Percentiles rank a stretch among this genome's conserved stretches.
Evolutionary conservation across 2,888 invertebrate genomes (phyloP).

Genomic region (Ophioninae sp.): DNA sequence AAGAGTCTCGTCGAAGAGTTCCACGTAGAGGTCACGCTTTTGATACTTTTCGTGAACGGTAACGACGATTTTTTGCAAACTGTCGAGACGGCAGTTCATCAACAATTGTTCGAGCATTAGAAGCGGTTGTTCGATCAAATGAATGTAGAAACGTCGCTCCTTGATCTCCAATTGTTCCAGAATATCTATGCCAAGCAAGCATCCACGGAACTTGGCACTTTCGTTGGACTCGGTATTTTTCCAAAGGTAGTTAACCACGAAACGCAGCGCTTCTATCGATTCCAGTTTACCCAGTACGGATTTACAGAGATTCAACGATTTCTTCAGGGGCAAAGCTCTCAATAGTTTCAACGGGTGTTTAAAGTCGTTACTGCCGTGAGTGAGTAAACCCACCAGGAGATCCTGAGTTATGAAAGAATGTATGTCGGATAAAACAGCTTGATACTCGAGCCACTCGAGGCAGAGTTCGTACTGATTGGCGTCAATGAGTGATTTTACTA

Average conservation of each 20-base stretch:
- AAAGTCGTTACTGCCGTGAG: slow-evolving; percentile 80
- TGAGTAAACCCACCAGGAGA: slow-evolving; percentile 83
- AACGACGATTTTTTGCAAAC: slow-evolving; percentile 84
- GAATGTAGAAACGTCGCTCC: slow-evolving; percentile 85
- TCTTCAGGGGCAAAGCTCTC: slow-evolving; percentile 83
- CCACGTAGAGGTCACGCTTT: slow-evolving; percentile 82
- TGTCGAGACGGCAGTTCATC: slow-evolving; percentile 92
- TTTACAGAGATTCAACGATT: slow-evolving; percentile 85
- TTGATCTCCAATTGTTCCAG: slow-evolving; percentile 84
- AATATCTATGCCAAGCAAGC: slow-evolving; percentile 87
- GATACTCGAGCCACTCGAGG: slow-evolving; percentile 87
- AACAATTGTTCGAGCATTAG: slow-evolving; percentile 92
- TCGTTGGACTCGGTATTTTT: slow-evolving; percentile 81
- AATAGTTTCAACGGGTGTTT: slow-evolving; percentile 81
- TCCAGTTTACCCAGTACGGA: slow-evolving; percentile 85
- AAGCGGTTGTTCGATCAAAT: slow-evolving; percentile 87
- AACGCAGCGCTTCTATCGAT: slow-evolving; percentile 85
- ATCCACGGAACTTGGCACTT: slow-evolving; percentile 83
- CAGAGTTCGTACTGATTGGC: slow-evolving; percentile 86
- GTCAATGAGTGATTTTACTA: slow-evolving; percentile 83
- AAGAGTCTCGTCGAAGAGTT: slow-evolving; percentile 87
- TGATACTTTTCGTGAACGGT: slow-evolving; percentile 81
- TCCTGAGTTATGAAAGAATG: slow-evolving; percentile 83
- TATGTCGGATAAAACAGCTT: slow-evolving; percentile 83
- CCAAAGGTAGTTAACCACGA: slow-evolving; percentile 85